Base-by-base conservation (phyloP, 2,113 vertebrate genomes). In the Furnarius figulus region DNA sequence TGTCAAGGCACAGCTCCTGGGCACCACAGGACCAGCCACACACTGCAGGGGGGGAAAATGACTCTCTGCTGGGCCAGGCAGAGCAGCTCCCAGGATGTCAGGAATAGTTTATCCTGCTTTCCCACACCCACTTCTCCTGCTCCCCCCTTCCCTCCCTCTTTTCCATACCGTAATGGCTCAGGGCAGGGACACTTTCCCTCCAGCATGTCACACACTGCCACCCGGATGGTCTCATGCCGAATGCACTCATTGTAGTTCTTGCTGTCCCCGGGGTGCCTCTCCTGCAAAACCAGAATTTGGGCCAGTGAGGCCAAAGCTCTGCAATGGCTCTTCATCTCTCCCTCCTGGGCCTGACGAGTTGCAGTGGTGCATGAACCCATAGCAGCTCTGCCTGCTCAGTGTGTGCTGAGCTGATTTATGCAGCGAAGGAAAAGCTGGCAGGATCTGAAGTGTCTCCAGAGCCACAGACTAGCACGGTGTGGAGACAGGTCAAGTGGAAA, bases 201-300 rank as follows among this genome's bases (percentile, higher is more conserved):
- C 95, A 99, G 98, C 99, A 99, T 99, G 98, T 99, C 99, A 23
- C 99, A 99, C 90, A 99, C 99, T 1, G 99, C 99, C 52, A 99
- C 99, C 40, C 99, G 98, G 97, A 99, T 98, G 80, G 99, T 99
- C 96, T 99, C 99, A 14, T 99, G 99, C 67, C 99, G 99, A 94
- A 99, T 99, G 85, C 99, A 99, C 98, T 99, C 99, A 3, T 99
- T 99, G 92, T 99, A 99, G 97, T 99, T 99, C 98, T 99, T 99
- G 96, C 99, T 99, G 98, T 99, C 99, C 62, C 99, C 99, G 4
- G 99, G 99, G 97, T 99, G 99, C 61, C 99, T 98, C 96, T 99
- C 99, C 99, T 99, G 96, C 33, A 97, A 95, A 81, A 42, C 14
- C 5, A 82, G 15, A 95, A 87, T 80, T 82, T 22, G 73, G 72